A percentile compares a stretch with the other conserved stretches of the same genome.
Conservation (phyloP, 2,888 invertebrate genomes). For the Andricus curvator region DNA sequence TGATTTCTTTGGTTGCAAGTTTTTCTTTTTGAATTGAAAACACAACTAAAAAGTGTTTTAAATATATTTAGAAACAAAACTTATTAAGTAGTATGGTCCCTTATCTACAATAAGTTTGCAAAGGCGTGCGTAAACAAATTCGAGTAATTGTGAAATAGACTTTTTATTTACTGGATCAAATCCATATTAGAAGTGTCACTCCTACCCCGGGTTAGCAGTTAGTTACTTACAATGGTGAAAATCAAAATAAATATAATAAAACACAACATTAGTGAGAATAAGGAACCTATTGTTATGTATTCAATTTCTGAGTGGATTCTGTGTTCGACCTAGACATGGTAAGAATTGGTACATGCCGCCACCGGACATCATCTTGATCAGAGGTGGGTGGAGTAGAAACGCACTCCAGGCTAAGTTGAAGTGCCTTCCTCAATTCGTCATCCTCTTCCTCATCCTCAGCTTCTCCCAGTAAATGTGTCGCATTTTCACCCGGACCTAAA, state of each 20-base stretch:
- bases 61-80: no score
- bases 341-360: constrained; percentile 53
- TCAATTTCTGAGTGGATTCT: constrained; percentile 20
- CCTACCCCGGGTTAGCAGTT: constrained; percentile 10
- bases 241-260: constrained; percentile 35
- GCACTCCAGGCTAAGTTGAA: constrained; percentile 79
- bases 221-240: constrained; percentile 32
- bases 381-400: constrained; percentile 74
- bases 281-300: constrained; percentile 26
- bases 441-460: constrained; percentile 72
- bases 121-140: neutral
- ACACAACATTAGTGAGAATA: constrained; percentile 29
- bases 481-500: constrained; percentile 44
- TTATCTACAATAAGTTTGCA: neutral
- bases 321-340: constrained; percentile 20
- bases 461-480: constrained; percentile 48
- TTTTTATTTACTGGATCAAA: constrained; percentile 25
- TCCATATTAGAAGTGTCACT: constrained; percentile 3
- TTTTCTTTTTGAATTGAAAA: no score
- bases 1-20: no score
- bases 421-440: constrained; percentile 79
- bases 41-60: no score
- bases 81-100: no score
- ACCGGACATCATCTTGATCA: constrained; percentile 73
- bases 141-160: constrained; percentile 32